phyloP scores from a whole-genome alignment of 2,113 vertebrate species.

The Calypte anna region DNA sequence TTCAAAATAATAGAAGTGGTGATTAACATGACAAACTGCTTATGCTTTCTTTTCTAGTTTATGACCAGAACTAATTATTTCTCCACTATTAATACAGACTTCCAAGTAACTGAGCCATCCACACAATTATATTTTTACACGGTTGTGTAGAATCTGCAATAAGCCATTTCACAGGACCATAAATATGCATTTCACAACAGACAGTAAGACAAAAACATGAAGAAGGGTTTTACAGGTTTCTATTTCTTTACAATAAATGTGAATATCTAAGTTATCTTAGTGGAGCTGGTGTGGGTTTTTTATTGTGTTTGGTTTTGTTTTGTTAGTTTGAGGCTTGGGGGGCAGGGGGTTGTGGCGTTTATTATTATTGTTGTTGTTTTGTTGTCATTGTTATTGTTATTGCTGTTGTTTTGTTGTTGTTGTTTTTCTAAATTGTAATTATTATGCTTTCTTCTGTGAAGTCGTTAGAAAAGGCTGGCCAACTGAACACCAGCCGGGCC shows the following conservation, averaged over 20 bases:
- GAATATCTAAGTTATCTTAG: background rate
- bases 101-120: background rate
- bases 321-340: no score
- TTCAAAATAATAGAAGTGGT: background rate
- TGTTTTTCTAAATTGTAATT: background rate
- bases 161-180: background rate
- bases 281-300: background rate
- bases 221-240: background rate
- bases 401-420: background rate
- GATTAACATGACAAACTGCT: background rate
- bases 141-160: background rate
- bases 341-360: no score
- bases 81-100: background rate
- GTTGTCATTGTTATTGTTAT: no score
- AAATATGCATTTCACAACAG: background rate
- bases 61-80: slow-evolving; percentile 8
- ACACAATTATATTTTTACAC: background rate
- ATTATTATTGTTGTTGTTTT: no score
- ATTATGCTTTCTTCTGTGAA: background rate
- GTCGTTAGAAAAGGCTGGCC: background rate
- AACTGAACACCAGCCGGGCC: background rate
- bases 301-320: background rate
- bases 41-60: background rate
- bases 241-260: background rate
- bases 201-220: background rate